A percentile compares a stretch with the other conserved stretches of the same genome.
Evolutionary conservation across 2,797 vertebrate species (phyloP).

Genomic region (Linurgus olivaceus): DNA sequence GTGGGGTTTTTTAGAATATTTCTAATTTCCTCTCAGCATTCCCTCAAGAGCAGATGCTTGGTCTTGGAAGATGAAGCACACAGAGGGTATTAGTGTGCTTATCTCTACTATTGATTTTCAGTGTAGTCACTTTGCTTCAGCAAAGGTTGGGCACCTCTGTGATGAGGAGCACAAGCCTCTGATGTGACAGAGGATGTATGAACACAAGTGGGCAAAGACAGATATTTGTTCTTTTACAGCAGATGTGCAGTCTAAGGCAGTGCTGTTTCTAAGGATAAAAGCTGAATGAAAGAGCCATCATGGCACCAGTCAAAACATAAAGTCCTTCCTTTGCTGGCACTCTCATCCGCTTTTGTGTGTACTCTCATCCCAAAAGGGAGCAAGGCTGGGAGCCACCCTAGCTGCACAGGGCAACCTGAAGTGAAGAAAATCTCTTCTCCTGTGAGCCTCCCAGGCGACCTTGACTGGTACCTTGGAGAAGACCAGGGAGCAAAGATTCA

Average conservation of each 20-base stretch:
- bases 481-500: neutral
- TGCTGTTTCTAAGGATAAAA: neutral
- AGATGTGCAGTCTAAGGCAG: neutral
- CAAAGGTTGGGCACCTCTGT: neutral
- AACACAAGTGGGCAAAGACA: neutral
- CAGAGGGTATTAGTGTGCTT: neutral
- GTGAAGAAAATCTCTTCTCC: neutral
- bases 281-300: neutral
- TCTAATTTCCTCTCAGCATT: neutral
- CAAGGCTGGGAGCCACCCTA: neutral
- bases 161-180: neutral
- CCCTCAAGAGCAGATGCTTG: neutral
- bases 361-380: neutral
- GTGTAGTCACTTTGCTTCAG: neutral
- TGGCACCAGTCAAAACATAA: neutral
- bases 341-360: neutral
- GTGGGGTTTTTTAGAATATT: fast-evolving
- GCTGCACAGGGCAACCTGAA: neutral
- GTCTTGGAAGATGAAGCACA: neutral
- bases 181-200: neutral
- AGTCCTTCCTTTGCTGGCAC: neutral
- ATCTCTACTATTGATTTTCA: neutral
- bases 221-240: neutral
- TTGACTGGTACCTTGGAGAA: neutral
- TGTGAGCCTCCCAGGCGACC: neutral